phyloP scores from a whole-genome alignment of 2,113 vertebrate genomes.

The Gadus macrocephalus region DNA sequence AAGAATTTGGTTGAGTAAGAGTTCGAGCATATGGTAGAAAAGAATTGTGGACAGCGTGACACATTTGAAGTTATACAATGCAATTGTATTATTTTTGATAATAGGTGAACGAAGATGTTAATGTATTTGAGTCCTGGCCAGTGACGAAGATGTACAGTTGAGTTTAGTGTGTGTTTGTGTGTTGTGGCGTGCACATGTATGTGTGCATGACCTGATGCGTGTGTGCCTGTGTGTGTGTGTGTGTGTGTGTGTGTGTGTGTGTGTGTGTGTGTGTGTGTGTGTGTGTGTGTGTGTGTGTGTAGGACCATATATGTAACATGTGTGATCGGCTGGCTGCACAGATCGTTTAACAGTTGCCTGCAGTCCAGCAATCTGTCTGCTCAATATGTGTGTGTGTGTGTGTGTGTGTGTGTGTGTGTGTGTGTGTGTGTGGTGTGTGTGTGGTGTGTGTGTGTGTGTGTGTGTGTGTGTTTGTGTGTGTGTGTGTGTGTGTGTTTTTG shows the following conservation, averaged over 20 bases:
- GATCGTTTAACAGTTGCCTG: slow-evolving; percentile 42
- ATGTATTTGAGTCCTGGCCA: neutral
- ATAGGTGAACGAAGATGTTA: no score
- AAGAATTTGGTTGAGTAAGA: no score
- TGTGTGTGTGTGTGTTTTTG: no score
- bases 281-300: slow-evolving; percentile 8
- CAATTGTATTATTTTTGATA: no score
- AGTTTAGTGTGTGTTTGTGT: neutral
- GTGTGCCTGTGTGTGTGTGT: slow-evolving; percentile 8
- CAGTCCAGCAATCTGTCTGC: slow-evolving; percentile 16
- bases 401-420: slow-evolving; percentile 6
- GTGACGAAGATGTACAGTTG: neutral
- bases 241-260: slow-evolving; percentile 6
- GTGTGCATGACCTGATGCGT: neutral
- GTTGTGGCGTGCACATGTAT: neutral
- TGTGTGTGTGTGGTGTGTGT: neutral
- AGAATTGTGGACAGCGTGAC: no score
- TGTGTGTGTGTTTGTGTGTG: neutral
- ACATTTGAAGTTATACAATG: no score
- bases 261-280: slow-evolving; percentile 6
- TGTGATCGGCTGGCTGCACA: slow-evolving; percentile 41
- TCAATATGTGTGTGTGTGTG: slow-evolving; percentile 1
- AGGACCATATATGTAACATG: slow-evolving; percentile 13
- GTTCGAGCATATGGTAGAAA: no score
- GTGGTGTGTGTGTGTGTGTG: neutral